Percentiles rank a stretch among this genome's conserved stretches.
These are phyloP conservation scores for Drosophila nasuta DNA, from an alignment of 1,140 invertebrate genomes.

Conservation along the genomic window DNA sequence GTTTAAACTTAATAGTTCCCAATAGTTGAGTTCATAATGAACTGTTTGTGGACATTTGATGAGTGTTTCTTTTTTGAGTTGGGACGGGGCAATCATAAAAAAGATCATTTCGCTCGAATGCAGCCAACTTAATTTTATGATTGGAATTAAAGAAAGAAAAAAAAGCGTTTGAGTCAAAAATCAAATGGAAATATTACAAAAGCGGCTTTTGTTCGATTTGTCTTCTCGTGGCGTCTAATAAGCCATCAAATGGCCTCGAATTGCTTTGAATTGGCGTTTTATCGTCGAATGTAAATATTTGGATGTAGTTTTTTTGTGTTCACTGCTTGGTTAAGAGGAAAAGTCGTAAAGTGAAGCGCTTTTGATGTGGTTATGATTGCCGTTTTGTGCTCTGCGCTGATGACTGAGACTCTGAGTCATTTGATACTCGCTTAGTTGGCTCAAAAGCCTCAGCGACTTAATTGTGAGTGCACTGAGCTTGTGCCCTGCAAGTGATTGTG, in stretches of 20 bases:
- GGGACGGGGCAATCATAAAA: conserved; percentile 6
- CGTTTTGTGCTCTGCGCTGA: conserved; percentile 29
- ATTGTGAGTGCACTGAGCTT: conserved; percentile 3
- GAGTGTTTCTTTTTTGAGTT: conserved; percentile 31
- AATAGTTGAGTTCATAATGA: conserved; percentile 62
- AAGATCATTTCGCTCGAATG: conserved; percentile 55
- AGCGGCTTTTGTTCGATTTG: conserved; percentile 64
- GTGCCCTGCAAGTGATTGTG: not conserved
- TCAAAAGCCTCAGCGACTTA: conserved; percentile 10
- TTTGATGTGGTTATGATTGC: conserved; percentile 60
- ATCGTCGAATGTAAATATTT: conserved; percentile 71
- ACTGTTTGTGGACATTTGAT: conserved; percentile 45
- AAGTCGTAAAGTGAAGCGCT: conserved; percentile 65
- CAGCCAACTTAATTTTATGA: conserved; percentile 28
- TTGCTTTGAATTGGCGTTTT: conserved; percentile 45
- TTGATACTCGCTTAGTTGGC: conserved; percentile 31
- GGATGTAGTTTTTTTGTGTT: conserved; percentile 39
- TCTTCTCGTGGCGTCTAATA: conserved; percentile 64
- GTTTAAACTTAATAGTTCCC: conserved; percentile 42
- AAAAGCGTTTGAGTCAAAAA: conserved; percentile 21
- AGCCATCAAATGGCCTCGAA: conserved; percentile 61
- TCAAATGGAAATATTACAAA: conserved; percentile 43
- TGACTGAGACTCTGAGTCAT: conserved; percentile 48
- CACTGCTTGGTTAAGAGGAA: conserved; percentile 41
- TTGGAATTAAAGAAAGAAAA: conserved; percentile 24